Evolutionary conservation across 2,888 invertebrate genomes (phyloP).

Genomic region (Chesias legatella): DNA sequence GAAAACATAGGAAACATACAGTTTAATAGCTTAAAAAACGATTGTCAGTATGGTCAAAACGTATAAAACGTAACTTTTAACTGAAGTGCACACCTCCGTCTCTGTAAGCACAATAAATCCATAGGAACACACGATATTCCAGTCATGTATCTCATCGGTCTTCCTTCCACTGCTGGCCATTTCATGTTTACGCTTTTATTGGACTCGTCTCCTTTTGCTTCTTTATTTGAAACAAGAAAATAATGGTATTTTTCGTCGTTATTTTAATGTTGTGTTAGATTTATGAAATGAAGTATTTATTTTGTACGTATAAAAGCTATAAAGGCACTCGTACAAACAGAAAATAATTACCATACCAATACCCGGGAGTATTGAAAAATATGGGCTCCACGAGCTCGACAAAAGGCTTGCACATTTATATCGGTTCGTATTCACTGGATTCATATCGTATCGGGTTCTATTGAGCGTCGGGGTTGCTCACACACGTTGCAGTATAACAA

Average conservation of each 20-base stretch:
- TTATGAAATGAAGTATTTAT: conserved; percentile 2
- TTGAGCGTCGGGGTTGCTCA: conserved; percentile 32
- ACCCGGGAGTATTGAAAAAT: conserved; percentile 18
- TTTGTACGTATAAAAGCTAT: conserved; percentile 1
- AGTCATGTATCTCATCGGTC: conserved; percentile 46
- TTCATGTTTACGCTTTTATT: conserved; percentile 38
- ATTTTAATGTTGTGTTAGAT: conserved; percentile 10
- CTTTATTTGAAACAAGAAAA: conserved; percentile 28
- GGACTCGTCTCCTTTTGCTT: conserved; percentile 36
- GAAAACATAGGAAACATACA: too few relatives aligned
- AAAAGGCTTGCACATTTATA: conserved; percentile 27
- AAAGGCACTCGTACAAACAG: conserved; percentile 5
- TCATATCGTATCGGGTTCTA: conserved; percentile 21
- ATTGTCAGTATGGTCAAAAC: background rate
- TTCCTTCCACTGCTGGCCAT: conserved; percentile 38
- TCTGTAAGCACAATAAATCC: conserved; percentile 32
- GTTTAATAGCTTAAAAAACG: too few relatives aligned
- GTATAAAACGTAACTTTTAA: conserved; percentile 1
- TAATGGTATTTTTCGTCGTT: conserved; percentile 16
- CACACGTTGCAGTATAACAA: conserved; percentile 39
- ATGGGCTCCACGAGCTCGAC: conserved; percentile 16
- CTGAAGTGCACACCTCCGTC: conserved; percentile 6
- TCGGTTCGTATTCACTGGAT: conserved; percentile 28
- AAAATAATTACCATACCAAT: conserved; percentile 18
- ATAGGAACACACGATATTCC: conserved; percentile 37